Conservation (phyloP, 2,797 vertebrate species). For the Eospalax fontanierii region DNA sequence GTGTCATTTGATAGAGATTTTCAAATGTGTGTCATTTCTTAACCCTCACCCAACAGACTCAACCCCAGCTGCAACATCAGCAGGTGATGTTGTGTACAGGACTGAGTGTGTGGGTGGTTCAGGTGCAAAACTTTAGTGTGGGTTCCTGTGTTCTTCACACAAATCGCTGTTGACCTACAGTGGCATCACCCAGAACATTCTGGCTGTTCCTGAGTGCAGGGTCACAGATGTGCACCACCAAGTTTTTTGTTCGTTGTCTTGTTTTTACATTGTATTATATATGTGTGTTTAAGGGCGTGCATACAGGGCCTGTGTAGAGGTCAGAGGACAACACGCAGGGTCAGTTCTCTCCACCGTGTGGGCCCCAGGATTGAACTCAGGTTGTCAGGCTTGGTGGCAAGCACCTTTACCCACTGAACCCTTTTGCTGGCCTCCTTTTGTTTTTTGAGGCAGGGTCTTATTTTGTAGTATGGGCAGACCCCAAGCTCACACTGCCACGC, state of each 20-base stretch:
- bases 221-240: too few relatives aligned
- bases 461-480: neutral
- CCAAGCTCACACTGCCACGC: neutral
- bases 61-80: neutral
- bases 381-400: neutral
- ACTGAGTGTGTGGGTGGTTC: neutral
- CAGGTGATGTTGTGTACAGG: neutral
- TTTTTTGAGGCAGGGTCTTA: neutral
- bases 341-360: neutral
- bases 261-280: too few relatives aligned
- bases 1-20: neutral
- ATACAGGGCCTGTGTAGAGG: neutral
- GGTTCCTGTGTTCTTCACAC: neutral
- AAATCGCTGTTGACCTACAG: too few relatives aligned
- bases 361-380: neutral
- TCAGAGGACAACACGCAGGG: neutral
- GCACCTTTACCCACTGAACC: neutral
- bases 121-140: neutral
- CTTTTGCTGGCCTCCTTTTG: neutral
- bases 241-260: neutral
- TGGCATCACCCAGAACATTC: accelerated
- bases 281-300: too few relatives aligned
- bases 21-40: neutral
- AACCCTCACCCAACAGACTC: too few relatives aligned
- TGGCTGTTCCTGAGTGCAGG: too few relatives aligned